Percentiles rank a stretch among this genome's conserved stretches.
Evolutionary conservation across 2,888 invertebrate species (phyloP).

Genomic region (Pogonocherus hispidulus): DNA sequence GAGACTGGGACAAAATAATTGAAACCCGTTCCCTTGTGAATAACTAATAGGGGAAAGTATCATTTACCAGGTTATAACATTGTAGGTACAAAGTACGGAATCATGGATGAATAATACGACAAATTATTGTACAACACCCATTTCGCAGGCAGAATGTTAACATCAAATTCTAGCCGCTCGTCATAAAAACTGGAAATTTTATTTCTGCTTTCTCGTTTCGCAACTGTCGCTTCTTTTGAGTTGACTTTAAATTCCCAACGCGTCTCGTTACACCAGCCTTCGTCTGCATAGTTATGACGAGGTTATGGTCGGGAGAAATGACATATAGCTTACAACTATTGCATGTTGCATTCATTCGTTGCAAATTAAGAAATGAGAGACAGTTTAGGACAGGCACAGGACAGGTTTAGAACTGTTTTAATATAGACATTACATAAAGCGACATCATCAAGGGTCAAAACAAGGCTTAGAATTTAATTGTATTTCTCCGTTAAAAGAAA

Average conservation of each 20-base stretch:
- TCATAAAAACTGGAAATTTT: slow-evolving; percentile 41
- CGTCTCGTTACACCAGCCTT: background rate
- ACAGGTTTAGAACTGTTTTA: no score
- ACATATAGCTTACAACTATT: no score
- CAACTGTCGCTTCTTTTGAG: slow-evolving; percentile 36
- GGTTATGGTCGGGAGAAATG: background rate
- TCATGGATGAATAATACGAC: background rate
- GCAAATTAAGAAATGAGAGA: no score
- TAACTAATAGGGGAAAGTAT: slow-evolving; percentile 10
- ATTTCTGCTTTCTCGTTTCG: slow-evolving; percentile 44
- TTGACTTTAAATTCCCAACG: slow-evolving; percentile 30
- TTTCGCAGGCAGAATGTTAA: background rate
- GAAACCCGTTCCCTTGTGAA: no score
- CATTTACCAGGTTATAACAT: background rate
- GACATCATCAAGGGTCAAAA: no score
- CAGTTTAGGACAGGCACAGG: no score
- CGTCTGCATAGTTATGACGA: background rate
- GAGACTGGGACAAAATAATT: no score
- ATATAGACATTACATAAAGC: no score
- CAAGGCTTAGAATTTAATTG: no score
- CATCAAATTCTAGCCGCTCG: slow-evolving; percentile 37
- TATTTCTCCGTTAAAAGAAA: no score
- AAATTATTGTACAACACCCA: background rate
- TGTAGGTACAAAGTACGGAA: background rate
- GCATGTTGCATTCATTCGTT: no score